Evolutionary conservation across 2,113 vertebrate genomes (phyloP).

Genomic region (Seriola dumerili): DNA sequence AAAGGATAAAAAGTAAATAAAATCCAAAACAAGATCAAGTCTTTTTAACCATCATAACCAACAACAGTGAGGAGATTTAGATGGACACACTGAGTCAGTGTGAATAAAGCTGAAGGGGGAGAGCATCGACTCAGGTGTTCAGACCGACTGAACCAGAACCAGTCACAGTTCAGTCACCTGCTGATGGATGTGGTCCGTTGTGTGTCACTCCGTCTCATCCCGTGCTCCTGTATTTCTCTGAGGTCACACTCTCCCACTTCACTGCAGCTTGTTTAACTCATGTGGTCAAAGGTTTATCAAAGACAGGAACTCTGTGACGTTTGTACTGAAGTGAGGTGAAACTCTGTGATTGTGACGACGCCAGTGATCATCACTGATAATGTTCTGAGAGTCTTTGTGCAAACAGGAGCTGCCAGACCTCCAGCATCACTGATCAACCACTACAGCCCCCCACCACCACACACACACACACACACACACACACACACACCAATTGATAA

Average conservation of each 20-base stretch:
- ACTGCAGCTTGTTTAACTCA: too few relatives aligned
- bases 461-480: background rate
- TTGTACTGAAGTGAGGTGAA: background rate
- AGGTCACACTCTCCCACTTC: background rate
- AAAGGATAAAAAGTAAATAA: background rate
- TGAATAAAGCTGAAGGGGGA: too few relatives aligned
- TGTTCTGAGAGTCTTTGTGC: slow-evolving; percentile 21
- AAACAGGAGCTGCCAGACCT: background rate
- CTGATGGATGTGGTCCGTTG: too few relatives aligned
- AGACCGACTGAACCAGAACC: too few relatives aligned
- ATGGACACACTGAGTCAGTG: background rate
- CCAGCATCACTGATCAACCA: background rate
- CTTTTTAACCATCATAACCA: too few relatives aligned
- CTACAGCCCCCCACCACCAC: background rate
- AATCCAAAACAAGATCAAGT: background rate
- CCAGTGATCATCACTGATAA: background rate
- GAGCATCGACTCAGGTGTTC: too few relatives aligned
- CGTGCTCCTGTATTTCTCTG: too few relatives aligned
- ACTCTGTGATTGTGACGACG: background rate
- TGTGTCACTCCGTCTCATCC: too few relatives aligned
- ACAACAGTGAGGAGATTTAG: too few relatives aligned
- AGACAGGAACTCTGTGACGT: too few relatives aligned
- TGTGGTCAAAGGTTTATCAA: too few relatives aligned
- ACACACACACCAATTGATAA: background rate
- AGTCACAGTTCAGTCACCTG: too few relatives aligned